Evolutionary conservation across 1,140 invertebrate species (phyloP).

Genomic region (Megalopta genalis): DNA sequence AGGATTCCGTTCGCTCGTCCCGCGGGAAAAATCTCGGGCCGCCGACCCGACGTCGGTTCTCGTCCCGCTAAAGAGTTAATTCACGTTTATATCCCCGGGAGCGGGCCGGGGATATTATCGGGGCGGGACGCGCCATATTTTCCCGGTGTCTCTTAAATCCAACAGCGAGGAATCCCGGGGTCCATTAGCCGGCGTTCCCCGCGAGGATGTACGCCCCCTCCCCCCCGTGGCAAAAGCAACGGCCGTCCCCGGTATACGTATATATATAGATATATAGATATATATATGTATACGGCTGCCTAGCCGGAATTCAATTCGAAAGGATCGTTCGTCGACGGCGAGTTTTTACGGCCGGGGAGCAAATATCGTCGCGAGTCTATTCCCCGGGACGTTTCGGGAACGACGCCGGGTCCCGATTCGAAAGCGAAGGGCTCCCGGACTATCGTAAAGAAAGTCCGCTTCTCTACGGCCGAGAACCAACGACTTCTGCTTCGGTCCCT

Average conservation of each 20-base stretch:
- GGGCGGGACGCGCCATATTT: constrained; percentile 26
- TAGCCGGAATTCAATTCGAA: constrained; percentile 6
- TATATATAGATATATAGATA: too few species aligned
- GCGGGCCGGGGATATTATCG: constrained; percentile 9
- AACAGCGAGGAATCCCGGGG: neutral
- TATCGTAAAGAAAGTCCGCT: constrained; percentile 38
- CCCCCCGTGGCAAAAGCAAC: too few species aligned
- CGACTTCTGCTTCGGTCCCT: neutral
- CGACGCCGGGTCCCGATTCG: neutral
- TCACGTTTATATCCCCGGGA: constrained; percentile 54
- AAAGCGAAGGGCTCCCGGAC: neutral
- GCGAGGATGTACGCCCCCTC: neutral
- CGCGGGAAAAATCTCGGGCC: constrained; percentile 50
- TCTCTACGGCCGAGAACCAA: too few species aligned
- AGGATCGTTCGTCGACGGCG: neutral
- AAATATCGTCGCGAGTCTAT: neutral
- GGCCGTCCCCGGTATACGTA: too few species aligned
- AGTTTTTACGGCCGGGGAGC: neutral
- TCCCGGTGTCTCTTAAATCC: constrained; percentile 23
- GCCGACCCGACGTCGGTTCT: neutral
- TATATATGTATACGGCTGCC: too few species aligned
- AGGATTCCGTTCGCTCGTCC: neutral
- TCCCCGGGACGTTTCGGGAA: neutral
- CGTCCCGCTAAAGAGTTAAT: constrained; percentile 54
- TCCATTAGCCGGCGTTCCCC: constrained; percentile 10